These are phyloP conservation scores for Megalops atlanticus DNA, from an alignment of 2,113 vertebrate species.

Conservation along the genomic window DNA sequence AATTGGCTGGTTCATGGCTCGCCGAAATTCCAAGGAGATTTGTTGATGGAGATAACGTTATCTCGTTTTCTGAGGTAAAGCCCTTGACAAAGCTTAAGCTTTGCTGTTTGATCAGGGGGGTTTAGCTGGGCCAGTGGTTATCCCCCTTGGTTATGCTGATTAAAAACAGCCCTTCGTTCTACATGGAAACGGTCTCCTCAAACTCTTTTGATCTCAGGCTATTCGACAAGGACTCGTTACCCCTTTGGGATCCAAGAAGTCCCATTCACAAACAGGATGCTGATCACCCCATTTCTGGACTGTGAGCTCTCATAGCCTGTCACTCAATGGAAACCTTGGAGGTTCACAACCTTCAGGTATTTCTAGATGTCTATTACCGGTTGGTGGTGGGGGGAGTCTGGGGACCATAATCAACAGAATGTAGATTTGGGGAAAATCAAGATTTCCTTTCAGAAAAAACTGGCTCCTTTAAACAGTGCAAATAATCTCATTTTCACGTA, in stretches of 20 bases:
- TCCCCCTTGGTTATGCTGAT: slow-evolving; percentile 13
- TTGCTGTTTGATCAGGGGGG: slow-evolving; percentile 24
- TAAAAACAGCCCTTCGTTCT: slow-evolving; percentile 18
- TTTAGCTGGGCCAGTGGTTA: slow-evolving; percentile 20
- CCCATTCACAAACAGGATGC: neutral
- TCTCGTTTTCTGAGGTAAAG: slow-evolving; percentile 20
- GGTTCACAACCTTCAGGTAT: neutral
- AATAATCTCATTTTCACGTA: neutral
- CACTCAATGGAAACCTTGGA: neutral
- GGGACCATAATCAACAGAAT: neutral
- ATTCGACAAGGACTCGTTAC: neutral
- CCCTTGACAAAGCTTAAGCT: slow-evolving; percentile 22
- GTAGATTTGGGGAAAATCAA: neutral
- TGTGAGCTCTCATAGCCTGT: neutral
- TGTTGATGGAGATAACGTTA: neutral
- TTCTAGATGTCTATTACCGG: neutral
- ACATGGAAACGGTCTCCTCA: neutral
- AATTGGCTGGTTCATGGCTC: neutral
- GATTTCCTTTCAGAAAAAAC: neutral
- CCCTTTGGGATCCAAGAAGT: neutral
- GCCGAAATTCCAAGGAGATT: neutral
- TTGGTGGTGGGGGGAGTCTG: too few species aligned
- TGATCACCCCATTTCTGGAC: neutral
- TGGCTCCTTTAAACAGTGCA: neutral
- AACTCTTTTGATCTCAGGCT: neutral